These are phyloP conservation scores for Himalopsyche tibetana DNA, from an alignment of 2,888 invertebrate genomes.

Conservation along the genomic window DNA sequence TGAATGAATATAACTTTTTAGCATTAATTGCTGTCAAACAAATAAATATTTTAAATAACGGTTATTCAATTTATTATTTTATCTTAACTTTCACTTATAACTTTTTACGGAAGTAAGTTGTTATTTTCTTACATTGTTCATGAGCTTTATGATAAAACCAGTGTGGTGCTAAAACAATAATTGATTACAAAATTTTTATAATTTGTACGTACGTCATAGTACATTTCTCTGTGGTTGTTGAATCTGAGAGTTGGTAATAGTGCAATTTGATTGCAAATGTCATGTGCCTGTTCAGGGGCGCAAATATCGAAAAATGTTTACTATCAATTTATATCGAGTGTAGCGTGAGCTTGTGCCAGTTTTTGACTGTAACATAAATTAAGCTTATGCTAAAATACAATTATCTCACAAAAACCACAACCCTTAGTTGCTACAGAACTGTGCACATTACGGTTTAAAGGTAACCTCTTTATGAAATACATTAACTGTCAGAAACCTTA, in stretches of 20 bases:
- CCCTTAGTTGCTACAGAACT: background rate
- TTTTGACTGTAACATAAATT: background rate
- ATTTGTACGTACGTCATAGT: too few species aligned
- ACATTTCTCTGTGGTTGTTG: too few species aligned
- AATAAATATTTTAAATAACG: too few species aligned
- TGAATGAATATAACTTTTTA: too few species aligned
- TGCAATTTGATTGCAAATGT: conserved; percentile 19
- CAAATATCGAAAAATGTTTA: conserved; percentile 30
- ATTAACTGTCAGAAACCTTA: background rate
- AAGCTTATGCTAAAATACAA: background rate
- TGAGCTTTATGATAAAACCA: too few species aligned
- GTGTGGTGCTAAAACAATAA: too few species aligned
- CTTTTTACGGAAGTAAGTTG: too few species aligned
- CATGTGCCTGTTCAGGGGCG: conserved; percentile 26
- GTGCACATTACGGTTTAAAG: background rate
- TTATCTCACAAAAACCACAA: background rate
- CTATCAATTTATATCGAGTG: conserved; percentile 4
- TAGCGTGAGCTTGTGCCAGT: background rate
- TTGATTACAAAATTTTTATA: too few species aligned
- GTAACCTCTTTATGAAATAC: conserved; percentile 9
- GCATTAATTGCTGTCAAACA: too few species aligned
- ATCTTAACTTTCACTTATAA: too few species aligned
- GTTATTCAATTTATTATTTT: too few species aligned
- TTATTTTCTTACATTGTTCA: too few species aligned
- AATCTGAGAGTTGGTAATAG: background rate